These are phyloP conservation scores for Drosophila equinoxialis DNA, from an alignment of 1,140 invertebrate genomes.

Conservation along the genomic window DNA sequence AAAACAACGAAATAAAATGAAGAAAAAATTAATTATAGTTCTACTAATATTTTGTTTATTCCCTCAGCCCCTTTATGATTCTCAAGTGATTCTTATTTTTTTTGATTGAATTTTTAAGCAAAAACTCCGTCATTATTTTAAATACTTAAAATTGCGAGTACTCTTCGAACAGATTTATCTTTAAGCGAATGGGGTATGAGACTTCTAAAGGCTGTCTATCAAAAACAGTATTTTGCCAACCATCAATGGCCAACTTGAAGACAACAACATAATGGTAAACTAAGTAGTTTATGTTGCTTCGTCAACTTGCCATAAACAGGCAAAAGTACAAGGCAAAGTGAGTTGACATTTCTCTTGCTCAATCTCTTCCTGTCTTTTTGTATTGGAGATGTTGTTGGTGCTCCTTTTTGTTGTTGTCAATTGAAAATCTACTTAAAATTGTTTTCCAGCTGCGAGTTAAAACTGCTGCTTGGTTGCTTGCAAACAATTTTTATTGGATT, in stretches of 20 bases:
- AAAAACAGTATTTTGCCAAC: neutral
- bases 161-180: neutral
- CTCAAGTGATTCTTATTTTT: no score
- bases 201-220: neutral
- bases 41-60: no score
- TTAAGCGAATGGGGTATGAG: neutral
- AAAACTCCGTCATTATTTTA: no score
- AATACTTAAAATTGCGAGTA: no score
- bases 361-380: slow-evolving; percentile 5
- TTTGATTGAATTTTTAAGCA: no score
- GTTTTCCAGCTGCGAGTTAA: slow-evolving; percentile 54
- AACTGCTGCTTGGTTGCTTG: slow-evolving; percentile 32
- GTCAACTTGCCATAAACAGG: slow-evolving; percentile 49
- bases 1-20: no score
- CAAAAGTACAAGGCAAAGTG: slow-evolving; percentile 34
- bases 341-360: slow-evolving; percentile 18
- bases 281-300: slow-evolving; percentile 22
- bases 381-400: neutral
- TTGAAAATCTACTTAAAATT: slow-evolving; percentile 73
- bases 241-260: slow-evolving; percentile 2
- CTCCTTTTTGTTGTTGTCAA: slow-evolving; percentile 8
- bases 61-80: no score
- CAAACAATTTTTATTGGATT: slow-evolving; percentile 55
- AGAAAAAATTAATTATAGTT: no score
- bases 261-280: slow-evolving; percentile 16